Evolutionary conservation across 2,888 invertebrate genomes (phyloP).

Genomic region (Tenthredo livida): DNA sequence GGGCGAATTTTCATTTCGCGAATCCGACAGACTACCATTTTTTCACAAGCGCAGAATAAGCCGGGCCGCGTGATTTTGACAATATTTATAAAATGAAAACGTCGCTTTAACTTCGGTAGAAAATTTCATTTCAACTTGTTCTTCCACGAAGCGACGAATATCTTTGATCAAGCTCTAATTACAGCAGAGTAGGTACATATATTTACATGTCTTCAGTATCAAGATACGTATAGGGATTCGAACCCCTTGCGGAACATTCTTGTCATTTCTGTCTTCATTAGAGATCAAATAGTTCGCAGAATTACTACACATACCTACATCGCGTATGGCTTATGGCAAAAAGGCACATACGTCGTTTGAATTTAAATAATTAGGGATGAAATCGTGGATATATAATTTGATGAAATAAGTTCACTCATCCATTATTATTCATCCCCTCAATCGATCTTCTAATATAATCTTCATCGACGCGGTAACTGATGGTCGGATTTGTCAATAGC

Average conservation of each 20-base stretch:
- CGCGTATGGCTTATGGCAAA: neutral
- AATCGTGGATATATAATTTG: neutral
- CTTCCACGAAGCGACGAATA: neutral
- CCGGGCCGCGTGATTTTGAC: neutral
- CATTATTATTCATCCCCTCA: neutral
- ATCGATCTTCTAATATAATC: neutral
- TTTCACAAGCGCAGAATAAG: neutral
- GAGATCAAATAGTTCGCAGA: neutral
- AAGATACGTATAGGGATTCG: neutral
- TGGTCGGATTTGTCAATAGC: neutral
- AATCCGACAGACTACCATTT: neutral
- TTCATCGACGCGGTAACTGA: neutral
- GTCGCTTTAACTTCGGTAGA: neutral
- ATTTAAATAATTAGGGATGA: neutral
- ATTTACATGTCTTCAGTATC: neutral
- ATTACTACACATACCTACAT: neutral
- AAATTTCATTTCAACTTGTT: neutral
- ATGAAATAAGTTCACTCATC: neutral
- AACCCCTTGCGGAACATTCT: neutral
- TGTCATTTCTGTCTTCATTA: neutral
- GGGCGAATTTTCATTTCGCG: neutral
- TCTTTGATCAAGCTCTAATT: neutral
- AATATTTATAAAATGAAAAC: neutral
- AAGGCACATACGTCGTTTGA: no score
- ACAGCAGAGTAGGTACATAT: neutral